A percentile compares a stretch with the other conserved stretches of the same genome.
Evolutionary conservation across 2,113 vertebrate genomes (phyloP).

Genomic region (Platichthys stellatus): DNA sequence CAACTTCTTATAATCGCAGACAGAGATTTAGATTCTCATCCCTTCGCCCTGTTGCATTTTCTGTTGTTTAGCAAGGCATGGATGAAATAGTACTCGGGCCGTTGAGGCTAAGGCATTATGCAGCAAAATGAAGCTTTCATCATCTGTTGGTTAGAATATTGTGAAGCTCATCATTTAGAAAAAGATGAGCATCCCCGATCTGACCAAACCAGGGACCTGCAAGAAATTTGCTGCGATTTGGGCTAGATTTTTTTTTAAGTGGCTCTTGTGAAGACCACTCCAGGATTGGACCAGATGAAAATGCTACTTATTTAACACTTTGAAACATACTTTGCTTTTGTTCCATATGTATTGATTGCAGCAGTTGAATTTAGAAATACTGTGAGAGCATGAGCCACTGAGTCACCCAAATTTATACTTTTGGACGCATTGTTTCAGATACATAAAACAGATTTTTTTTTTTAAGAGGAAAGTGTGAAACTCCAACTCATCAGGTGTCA

Average conservation of each 20-base stretch:
- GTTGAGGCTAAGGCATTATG: neutral
- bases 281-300: neutral
- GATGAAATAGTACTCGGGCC: neutral
- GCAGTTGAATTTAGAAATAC: neutral
- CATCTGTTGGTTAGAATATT: neutral
- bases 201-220: neutral
- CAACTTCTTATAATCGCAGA: constrained; percentile 21
- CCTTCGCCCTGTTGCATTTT: neutral
- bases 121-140: neutral
- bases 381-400: neutral
- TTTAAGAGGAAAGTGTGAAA: no score
- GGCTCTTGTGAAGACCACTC: neutral
- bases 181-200: neutral
- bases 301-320: neutral
- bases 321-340: neutral
- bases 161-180: neutral
- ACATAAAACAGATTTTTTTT: no score
- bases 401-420: neutral
- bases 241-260: neutral
- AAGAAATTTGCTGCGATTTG: neutral
- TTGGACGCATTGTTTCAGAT: no score
- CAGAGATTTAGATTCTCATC: constrained; percentile 11
- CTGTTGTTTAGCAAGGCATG: neutral
- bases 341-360: neutral
- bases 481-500: no score